A percentile compares a stretch with the other conserved stretches of the same genome.
Conservation (phyloP, 2,113 vertebrate genomes). For the Callochromis pleurospilus region DNA sequence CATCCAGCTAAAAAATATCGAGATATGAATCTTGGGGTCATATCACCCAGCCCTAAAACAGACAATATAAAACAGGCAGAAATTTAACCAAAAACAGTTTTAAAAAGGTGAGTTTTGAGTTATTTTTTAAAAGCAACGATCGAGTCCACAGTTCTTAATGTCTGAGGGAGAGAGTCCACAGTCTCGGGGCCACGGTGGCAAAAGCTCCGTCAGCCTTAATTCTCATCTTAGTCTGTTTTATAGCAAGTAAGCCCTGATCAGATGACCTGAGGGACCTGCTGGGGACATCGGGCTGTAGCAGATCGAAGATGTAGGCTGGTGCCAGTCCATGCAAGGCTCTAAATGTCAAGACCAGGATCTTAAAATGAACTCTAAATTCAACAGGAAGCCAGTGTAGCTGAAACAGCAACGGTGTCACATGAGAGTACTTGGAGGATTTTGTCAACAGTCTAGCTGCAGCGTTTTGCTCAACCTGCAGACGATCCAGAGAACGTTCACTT, state of each 20-base stretch:
- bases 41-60: no score
- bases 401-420: fast-evolving
- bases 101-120: neutral
- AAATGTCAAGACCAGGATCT: neutral
- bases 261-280: no score
- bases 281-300: fast-evolving
- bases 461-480: neutral
- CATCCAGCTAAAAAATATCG: no score
- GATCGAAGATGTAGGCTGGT: fast-evolving
- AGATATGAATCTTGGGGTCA: no score
- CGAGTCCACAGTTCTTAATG: neutral
- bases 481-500: fast-evolving
- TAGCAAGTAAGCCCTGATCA: no score
- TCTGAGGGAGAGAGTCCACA: fast-evolving
- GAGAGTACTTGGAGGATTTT: neutral
- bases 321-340: fast-evolving
- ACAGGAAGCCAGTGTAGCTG: neutral
- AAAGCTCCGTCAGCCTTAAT: fast-evolving
- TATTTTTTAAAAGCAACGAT: fast-evolving
- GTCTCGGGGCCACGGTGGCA: fast-evolving
- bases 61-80: neutral
- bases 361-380: fast-evolving
- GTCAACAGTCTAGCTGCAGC: fast-evolving
- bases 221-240: neutral
- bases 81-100: neutral